These are phyloP conservation scores for Aix galericulata DNA, from an alignment of 2,113 vertebrate genomes.

Conservation along the genomic window DNA sequence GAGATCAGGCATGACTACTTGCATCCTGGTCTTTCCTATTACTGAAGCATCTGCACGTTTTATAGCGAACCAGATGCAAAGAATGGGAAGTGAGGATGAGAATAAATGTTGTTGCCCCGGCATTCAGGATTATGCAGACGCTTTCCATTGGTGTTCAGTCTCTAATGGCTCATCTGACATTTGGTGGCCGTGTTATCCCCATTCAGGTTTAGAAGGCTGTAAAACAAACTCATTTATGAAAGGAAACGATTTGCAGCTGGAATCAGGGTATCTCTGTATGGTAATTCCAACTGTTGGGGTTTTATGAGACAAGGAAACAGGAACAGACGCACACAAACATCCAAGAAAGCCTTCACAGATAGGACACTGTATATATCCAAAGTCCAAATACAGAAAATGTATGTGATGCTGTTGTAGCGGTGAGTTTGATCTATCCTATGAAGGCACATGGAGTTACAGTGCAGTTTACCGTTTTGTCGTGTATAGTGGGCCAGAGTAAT, in stretches of 20 bases:
- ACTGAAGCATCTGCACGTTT: background rate
- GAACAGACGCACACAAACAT: background rate
- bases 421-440: background rate
- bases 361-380: fast-evolving
- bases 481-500: background rate
- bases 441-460: background rate
- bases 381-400: background rate
- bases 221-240: constrained; percentile 8
- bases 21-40: background rate
- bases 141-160: background rate
- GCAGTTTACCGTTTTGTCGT: background rate
- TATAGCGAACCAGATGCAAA: background rate
- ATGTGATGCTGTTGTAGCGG: background rate
- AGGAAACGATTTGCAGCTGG: constrained; percentile 16
- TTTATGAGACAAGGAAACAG: background rate
- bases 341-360: background rate
- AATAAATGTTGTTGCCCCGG: background rate
- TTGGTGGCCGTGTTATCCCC: background rate
- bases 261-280: background rate
- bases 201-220: constrained; percentile 33
- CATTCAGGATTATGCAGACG: background rate
- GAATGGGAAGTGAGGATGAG: background rate
- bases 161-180: background rate
- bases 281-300: constrained; percentile 40
- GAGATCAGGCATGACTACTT: background rate